Conservation (phyloP, 2,888 invertebrate species). For the Meloe dianella region DNA sequence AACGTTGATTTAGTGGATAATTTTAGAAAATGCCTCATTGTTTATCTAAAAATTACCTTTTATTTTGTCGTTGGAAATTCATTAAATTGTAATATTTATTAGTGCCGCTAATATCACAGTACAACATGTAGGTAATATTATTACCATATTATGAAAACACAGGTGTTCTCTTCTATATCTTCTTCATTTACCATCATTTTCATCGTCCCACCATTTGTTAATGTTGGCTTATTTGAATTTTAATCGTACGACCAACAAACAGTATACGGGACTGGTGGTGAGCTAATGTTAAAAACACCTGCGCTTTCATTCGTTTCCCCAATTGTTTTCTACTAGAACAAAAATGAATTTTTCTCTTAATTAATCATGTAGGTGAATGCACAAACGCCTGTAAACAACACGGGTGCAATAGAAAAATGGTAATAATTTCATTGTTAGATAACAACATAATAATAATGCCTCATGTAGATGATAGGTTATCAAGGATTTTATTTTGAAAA, state of each 20-base stretch:
- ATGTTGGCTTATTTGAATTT: constrained; percentile 15
- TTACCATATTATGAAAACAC: not conserved
- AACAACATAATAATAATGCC: no score
- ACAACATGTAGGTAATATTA: not conserved
- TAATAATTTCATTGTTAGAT: no score
- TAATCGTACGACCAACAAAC: constrained; percentile 2
- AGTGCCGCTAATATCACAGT: not conserved
- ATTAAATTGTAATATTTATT: constrained; percentile 1
- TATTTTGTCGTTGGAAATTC: not conserved
- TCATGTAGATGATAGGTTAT: no score
- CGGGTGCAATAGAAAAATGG: no score
- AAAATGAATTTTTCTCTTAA: not conserved
- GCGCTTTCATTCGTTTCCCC: constrained; percentile 1
- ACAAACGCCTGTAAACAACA: no score
- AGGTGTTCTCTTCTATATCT: constrained; percentile 9
- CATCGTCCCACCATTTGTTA: constrained; percentile 13
- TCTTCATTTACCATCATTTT: constrained; percentile 14
- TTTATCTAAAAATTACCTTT: not conserved
- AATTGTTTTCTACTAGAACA: not conserved
- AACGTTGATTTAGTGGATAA: no score
- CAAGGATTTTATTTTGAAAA: no score
- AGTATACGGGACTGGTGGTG: not conserved
- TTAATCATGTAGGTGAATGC: no score
- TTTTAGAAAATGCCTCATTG: no score
- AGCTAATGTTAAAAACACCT: constrained; percentile 8